phyloP scores from a whole-genome alignment of 2,113 vertebrate genomes.

The Hipposideros armiger region DNA sequence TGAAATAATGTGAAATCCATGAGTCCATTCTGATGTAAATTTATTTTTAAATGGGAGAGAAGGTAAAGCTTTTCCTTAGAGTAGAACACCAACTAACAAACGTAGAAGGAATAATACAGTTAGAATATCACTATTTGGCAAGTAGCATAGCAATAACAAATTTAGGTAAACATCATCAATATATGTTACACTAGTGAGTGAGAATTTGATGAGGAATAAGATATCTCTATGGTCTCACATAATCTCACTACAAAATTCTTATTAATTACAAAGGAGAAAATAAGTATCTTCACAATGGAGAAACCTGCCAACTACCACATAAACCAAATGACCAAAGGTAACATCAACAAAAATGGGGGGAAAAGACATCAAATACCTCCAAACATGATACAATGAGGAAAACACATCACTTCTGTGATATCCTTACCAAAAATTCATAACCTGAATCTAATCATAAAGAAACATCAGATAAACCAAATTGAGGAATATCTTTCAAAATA shows the following conservation, averaged over 20 bases:
- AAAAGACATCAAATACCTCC: not conserved
- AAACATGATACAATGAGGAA: not conserved
- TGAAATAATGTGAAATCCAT: not conserved
- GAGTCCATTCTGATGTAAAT: not conserved
- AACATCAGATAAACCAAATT: not conserved
- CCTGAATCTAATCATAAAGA: not conserved
- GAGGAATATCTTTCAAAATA: constrained; percentile 4
- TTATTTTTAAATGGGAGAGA: not conserved
- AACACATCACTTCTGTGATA: not conserved
- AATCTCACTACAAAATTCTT: not conserved
- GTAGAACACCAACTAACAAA: not conserved
- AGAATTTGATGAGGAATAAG: not conserved
- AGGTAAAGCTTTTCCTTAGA: not conserved
- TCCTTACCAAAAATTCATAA: constrained; percentile 12
- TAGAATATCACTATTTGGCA: not conserved
- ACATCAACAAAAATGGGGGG: not conserved
- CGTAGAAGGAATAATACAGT: not conserved
- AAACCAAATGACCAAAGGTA: not conserved
- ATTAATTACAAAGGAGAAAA: not conserved
- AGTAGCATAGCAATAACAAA: not conserved
- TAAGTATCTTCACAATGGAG: not conserved
- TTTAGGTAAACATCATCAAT: not conserved
- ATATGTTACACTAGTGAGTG: not conserved
- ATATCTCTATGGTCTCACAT: not conserved
- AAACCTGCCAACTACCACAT: not conserved